Evolutionary conservation across 2,888 invertebrate genomes (phyloP), one percentile per base, ranked within the genome.

Genomic region (Clusia tigrina): DNA sequence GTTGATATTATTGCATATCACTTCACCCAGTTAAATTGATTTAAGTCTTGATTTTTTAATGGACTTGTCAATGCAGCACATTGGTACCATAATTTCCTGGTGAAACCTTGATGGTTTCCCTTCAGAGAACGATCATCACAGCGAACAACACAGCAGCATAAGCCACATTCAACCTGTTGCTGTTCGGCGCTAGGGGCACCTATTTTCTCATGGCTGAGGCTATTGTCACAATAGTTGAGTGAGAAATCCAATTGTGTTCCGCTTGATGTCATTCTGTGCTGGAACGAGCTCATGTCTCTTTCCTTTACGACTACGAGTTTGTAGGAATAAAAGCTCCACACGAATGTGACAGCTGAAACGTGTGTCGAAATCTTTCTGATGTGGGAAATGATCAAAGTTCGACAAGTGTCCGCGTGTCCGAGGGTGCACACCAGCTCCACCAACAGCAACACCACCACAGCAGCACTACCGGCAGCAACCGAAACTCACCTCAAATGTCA

Each of bases 321-420:
- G 12, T n/a, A 54, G 10, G 25, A 32, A 48, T 3, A 63, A 70
- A 68, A 63, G 69, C 68, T 72, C 54, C 37, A 37, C 69, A 62
- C 67, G 20, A 52, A 37, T 20, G 20, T 64, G 65, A 61, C 68
- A 58, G 59, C 42, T 62, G 73, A 70, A 70, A 69, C 70, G 73
- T 75, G 77, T 78, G 77, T 76, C 78, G 77, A 75, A 78, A 77
- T 75, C 75, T 71, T 76, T 74, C n/a, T 77, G 76, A 77, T 77
- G 74, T 78, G 77, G 77, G 77, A 78, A 77, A 76, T 71, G 76
- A 76, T 77, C 75, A 74, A 64, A 67, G 18, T 67, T 70, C 76
- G 74, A 75, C 77, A 77, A 77, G 77, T 77, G 76, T 60, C 54
- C n/a, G n/a, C n/a, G n/a, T n/a, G n/a, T n/a, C n/a, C n/a, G n/a